A percentile compares a stretch with the other conserved stretches of the same genome.
Evolutionary conservation across 1,140 invertebrate species (phyloP).

Genomic region (Pseudomyrmex dendroicus): DNA sequence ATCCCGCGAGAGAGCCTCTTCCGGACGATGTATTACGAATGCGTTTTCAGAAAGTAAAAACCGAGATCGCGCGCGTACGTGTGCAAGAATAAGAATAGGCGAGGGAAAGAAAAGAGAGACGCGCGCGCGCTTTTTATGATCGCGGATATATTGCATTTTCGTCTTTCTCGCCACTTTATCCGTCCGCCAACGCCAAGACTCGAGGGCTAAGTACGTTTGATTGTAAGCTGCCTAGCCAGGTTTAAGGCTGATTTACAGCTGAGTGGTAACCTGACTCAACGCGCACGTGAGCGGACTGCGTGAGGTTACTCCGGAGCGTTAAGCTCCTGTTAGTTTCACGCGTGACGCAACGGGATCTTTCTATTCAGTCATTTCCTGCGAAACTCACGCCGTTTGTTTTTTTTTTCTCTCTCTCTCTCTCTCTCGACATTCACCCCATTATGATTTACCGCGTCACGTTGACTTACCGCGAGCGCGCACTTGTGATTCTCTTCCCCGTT

Average conservation of each 20-base stretch:
- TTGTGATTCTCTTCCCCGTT: background rate
- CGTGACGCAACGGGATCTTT: constrained; percentile 41
- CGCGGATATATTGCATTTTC: constrained; percentile 81
- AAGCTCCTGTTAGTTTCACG: constrained; percentile 77
- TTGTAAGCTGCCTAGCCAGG: constrained; percentile 82
- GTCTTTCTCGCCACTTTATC: constrained; percentile 75
- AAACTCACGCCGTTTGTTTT: background rate
- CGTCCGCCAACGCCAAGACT: constrained; percentile 56
- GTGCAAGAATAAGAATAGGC: constrained; percentile 11
- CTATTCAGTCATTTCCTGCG: background rate
- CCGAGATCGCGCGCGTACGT: constrained; percentile 5
- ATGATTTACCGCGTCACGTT: background rate
- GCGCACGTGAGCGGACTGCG: constrained; percentile 81
- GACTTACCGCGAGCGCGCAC: background rate
- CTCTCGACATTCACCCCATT: background rate
- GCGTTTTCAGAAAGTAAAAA: constrained; percentile 34
- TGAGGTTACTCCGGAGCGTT: constrained; percentile 60
- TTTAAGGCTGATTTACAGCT: constrained; percentile 84
- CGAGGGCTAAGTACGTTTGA: constrained; percentile 83
- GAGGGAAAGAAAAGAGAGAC: background rate
- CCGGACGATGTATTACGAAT: constrained; percentile 52
- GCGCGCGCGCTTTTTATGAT: constrained; percentile 55
- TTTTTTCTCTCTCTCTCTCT: too few species aligned
- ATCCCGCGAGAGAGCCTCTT: constrained; percentile 20
- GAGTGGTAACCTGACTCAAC: constrained; percentile 69